Conservation (phyloP, 2,113 vertebrate species). For the Psilopsiagon aymara region DNA sequence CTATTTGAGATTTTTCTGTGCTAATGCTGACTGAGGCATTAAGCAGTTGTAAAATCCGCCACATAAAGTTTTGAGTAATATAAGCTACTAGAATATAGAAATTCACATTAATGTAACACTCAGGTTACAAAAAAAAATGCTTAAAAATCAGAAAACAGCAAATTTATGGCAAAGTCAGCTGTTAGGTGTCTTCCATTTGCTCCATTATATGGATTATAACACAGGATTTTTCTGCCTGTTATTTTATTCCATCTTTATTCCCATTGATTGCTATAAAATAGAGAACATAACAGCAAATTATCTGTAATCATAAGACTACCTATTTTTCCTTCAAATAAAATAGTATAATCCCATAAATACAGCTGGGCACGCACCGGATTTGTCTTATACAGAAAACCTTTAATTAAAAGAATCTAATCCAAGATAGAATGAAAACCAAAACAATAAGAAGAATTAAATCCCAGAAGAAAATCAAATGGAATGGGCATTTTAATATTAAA, state of each 20-base stretch:
- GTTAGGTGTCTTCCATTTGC: slow-evolving; percentile 7
- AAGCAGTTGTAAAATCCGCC: neutral
- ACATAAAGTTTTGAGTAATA: neutral
- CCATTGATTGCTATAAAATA: slow-evolving; percentile 30
- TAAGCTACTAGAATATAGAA: neutral
- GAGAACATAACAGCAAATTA: slow-evolving; percentile 43
- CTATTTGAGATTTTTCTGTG: neutral
- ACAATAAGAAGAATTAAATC: slow-evolving; percentile 9
- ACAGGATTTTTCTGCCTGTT: slow-evolving; percentile 29
- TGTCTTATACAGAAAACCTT: neutral
- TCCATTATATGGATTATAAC: slow-evolving; percentile 30
- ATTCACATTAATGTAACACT: neutral
- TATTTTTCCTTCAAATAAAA: slow-evolving; percentile 30
- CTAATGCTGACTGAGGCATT: neutral
- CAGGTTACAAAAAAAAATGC: neutral
- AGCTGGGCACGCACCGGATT: neutral
- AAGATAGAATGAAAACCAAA: slow-evolving; percentile 36
- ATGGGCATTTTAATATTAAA: neutral
- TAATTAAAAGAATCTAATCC: slow-evolving; percentile 58
- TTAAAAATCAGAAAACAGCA: neutral
- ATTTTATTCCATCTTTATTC: slow-evolving; percentile 32
- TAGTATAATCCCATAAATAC: slow-evolving; percentile 41
- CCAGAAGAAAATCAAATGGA: neutral
- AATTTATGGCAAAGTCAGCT: neutral
- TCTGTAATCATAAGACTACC: slow-evolving; percentile 37